These are phyloP conservation scores for Hycleus cichorii DNA, from an alignment of 1,140 invertebrate genomes.

Conservation along the genomic window DNA sequence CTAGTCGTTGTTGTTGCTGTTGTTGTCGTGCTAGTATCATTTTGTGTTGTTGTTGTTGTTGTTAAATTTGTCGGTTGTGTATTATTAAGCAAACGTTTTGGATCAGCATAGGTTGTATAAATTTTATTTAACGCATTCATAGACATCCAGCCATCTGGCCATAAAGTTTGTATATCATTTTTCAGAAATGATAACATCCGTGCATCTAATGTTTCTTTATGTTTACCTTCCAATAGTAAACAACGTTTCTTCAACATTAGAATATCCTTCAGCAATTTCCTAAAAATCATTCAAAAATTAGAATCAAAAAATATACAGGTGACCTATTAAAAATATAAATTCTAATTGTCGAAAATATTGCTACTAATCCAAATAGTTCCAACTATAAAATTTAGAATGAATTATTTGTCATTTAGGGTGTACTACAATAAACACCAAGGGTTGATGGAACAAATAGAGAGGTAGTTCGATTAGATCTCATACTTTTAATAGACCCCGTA, in stretches of 20 bases:
- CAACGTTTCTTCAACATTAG: constrained; percentile 34
- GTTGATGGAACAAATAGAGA: too few species aligned
- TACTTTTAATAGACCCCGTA: too few species aligned
- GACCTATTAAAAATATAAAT: too few species aligned
- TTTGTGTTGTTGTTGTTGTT: not conserved
- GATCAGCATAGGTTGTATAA: constrained; percentile 16
- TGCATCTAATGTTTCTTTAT: constrained; percentile 34
- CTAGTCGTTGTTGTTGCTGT: not conserved
- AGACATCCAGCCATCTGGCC: constrained; percentile 41
- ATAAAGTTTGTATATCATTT: constrained; percentile 31
- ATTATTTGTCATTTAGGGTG: too few species aligned
- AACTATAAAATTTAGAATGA: too few species aligned
- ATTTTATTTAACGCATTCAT: constrained; percentile 33
- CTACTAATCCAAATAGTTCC: too few species aligned
- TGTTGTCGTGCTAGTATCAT: too few species aligned
- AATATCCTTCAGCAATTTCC: constrained; percentile 36
- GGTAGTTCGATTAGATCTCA: too few species aligned
- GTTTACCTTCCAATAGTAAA: constrained; percentile 33
- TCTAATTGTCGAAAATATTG: too few species aligned
- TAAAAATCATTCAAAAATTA: constrained; percentile 18
- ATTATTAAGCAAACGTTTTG: constrained; percentile 4
- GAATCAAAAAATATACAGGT: constrained; percentile 16
- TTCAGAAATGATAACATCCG: constrained; percentile 32
- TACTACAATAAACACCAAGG: too few species aligned
- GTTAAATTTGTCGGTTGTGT: not conserved